Conservation (phyloP, 2,113 vertebrate species). For the Prunella himalayana region DNA sequence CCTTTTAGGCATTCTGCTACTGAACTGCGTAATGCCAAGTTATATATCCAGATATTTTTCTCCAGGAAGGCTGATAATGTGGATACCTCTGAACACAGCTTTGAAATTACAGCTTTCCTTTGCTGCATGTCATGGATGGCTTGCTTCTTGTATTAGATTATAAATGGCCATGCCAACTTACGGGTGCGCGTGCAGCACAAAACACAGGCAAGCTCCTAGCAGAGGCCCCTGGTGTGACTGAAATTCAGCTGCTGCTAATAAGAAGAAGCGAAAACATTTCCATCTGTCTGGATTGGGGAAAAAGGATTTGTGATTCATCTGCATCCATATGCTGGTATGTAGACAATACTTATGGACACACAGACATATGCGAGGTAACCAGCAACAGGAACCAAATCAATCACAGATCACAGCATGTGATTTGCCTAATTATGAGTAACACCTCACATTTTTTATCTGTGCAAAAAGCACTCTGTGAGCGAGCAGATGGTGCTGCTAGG, state of each 20-base stretch:
- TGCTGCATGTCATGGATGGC: background rate
- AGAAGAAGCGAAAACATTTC: conserved; percentile 44
- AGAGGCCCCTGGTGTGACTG: conserved; percentile 30
- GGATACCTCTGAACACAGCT: background rate
- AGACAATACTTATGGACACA: conserved; percentile 51
- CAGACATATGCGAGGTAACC: conserved; percentile 1
- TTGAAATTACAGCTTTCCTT: conserved; percentile 17
- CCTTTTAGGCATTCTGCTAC: background rate
- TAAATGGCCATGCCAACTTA: conserved; percentile 10
- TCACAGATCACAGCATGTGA: conserved; percentile 63
- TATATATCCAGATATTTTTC: background rate
- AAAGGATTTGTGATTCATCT: conserved; percentile 37
- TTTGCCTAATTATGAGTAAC: conserved; percentile 69
- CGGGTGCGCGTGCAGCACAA: background rate
- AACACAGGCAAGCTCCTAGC: background rate
- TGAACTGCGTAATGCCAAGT: background rate
- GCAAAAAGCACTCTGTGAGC: conserved; percentile 51
- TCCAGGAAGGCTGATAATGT: background rate
- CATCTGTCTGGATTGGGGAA: conserved; percentile 26
- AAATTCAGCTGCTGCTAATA: conserved; percentile 53
- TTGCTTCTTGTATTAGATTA: conserved; percentile 8
- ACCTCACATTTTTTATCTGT: conserved; percentile 58
- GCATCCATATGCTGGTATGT: conserved; percentile 45
- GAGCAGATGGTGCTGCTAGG: conserved; percentile 69
- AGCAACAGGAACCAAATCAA: conserved; percentile 45